A percentile compares a stretch with the other conserved stretches of the same genome.
phyloP scores from a whole-genome alignment of 2,888 invertebrate genomes.

The Osmoderma eremita region DNA sequence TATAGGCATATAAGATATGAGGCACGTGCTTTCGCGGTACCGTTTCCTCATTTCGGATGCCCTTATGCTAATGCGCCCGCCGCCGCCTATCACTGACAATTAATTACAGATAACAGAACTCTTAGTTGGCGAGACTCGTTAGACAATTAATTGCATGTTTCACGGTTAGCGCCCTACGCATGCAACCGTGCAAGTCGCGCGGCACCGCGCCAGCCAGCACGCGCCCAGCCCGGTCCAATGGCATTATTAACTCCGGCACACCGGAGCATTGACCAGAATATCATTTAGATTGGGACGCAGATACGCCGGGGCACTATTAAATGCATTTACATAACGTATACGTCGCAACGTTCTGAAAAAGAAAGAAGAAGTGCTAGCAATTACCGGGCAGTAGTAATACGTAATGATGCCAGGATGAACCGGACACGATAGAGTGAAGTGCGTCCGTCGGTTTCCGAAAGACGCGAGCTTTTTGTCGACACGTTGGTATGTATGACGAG shows the following conservation, averaged over 20 bases:
- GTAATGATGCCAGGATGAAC: neutral
- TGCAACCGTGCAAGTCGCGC: constrained; percentile 28
- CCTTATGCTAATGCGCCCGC: constrained; percentile 46
- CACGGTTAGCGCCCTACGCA: constrained; percentile 43
- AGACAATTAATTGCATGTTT: constrained; percentile 52
- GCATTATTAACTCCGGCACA: constrained; percentile 12
- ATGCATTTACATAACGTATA: constrained; percentile 34
- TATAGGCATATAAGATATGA: neutral
- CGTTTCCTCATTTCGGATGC: constrained; percentile 37
- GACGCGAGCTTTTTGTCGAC: neutral
- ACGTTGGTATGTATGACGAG: neutral
- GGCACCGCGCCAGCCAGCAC: constrained; percentile 1
- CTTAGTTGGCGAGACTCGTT: constrained; percentile 49
- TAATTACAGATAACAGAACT: constrained; percentile 54
- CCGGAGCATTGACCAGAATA: constrained; percentile 36
- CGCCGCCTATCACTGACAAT: constrained; percentile 52
- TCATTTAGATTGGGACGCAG: constrained; percentile 34
- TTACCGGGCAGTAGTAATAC: constrained; percentile 12
- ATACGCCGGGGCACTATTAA: constrained; percentile 33
- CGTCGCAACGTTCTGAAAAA: neutral
- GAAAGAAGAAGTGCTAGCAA: constrained; percentile 4
- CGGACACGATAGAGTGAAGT: neutral
- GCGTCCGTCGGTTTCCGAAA: too few relatives aligned
- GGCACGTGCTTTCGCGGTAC: constrained; percentile 17
- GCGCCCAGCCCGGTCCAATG: constrained; percentile 3